These are phyloP conservation scores for Ageneiosus marmoratus DNA, from an alignment of 2,113 vertebrate species.

Conservation along the genomic window DNA sequence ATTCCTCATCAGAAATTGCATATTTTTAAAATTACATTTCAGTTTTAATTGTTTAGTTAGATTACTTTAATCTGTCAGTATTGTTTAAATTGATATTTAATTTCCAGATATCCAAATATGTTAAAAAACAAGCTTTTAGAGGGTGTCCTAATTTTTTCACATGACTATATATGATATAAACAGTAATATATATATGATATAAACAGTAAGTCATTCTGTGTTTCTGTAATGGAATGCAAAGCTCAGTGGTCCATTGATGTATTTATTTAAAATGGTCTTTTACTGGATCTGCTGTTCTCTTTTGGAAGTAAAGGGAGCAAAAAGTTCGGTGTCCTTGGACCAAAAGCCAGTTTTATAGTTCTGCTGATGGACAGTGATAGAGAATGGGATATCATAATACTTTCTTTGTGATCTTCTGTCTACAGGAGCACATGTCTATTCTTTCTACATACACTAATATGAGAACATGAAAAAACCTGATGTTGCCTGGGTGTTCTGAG, in stretches of 20 bases:
- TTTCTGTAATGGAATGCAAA: constrained; percentile 12
- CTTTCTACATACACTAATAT: neutral
- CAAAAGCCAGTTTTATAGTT: constrained; percentile 12
- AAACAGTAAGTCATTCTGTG: neutral
- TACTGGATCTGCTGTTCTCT: neutral
- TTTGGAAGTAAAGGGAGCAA: constrained; percentile 30
- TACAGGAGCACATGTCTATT: neutral
- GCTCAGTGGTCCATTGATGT: neutral
- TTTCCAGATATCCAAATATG: no score
- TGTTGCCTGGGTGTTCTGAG: neutral
- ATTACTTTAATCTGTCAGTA: no score
- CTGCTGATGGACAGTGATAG: neutral
- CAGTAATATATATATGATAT: neutral
- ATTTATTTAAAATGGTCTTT: constrained; percentile 13
- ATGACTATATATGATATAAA: no score
- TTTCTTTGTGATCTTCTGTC: neutral
- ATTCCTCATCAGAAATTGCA: no score
- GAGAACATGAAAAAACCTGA: neutral
- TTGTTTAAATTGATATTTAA: no score
- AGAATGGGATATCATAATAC: constrained; percentile 1
- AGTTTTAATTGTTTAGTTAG: no score
- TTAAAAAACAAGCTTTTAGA: no score
- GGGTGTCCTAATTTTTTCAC: no score
- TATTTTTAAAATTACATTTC: no score
- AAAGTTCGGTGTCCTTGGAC: constrained; percentile 9